phyloP scores from a whole-genome alignment of 2,113 vertebrate species.

The Xyliphius kryptos region DNA sequence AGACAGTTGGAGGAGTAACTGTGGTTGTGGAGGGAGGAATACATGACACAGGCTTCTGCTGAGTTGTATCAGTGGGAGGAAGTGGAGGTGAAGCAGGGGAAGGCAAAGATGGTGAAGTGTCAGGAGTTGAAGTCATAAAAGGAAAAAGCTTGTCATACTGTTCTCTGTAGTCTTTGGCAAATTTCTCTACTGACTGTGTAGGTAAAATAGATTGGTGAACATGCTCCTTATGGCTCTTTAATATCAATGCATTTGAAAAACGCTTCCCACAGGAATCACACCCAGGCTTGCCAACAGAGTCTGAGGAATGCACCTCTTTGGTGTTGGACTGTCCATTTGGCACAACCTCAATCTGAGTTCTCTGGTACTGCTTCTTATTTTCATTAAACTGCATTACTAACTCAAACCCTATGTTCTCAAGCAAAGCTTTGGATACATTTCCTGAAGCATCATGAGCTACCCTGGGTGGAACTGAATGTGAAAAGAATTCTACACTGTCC shows the following conservation, averaged over 20 bases:
- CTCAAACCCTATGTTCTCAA: slow-evolving; percentile 96
- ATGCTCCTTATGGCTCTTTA: slow-evolving; percentile 96
- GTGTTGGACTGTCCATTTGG: slow-evolving; percentile 30
- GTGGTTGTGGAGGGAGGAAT: slow-evolving; percentile 61
- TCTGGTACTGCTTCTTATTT: slow-evolving; percentile 88
- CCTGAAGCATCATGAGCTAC: slow-evolving; percentile 86
- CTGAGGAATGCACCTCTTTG: slow-evolving; percentile 62
- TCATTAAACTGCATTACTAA: slow-evolving; percentile 94
- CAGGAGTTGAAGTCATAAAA: slow-evolving; percentile 67
- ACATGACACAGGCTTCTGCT: slow-evolving; percentile 60
- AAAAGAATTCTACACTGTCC: slow-evolving; percentile 52
- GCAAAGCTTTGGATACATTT: slow-evolving; percentile 84
- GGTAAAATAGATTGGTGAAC: slow-evolving; percentile 88
- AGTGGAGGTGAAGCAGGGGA: slow-evolving; percentile 53
- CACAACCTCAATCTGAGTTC: slow-evolving; percentile 67
- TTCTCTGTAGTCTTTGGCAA: slow-evolving; percentile 90
- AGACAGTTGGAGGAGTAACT: slow-evolving; percentile 60
- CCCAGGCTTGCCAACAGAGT: slow-evolving; percentile 67
- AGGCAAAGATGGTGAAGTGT: slow-evolving; percentile 45
- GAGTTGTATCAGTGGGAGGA: slow-evolving; percentile 56
- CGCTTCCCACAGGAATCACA: slow-evolving; percentile 81
- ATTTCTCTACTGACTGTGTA: slow-evolving; percentile 82
- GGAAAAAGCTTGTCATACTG: slow-evolving; percentile 93
- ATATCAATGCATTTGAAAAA: slow-evolving; percentile 91
- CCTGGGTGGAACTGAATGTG: slow-evolving; percentile 79